Percentiles rank a stretch among this genome's conserved stretches.
Evolutionary conservation across 2,888 invertebrate genomes (phyloP).

Genomic region (Torymus auratus): DNA sequence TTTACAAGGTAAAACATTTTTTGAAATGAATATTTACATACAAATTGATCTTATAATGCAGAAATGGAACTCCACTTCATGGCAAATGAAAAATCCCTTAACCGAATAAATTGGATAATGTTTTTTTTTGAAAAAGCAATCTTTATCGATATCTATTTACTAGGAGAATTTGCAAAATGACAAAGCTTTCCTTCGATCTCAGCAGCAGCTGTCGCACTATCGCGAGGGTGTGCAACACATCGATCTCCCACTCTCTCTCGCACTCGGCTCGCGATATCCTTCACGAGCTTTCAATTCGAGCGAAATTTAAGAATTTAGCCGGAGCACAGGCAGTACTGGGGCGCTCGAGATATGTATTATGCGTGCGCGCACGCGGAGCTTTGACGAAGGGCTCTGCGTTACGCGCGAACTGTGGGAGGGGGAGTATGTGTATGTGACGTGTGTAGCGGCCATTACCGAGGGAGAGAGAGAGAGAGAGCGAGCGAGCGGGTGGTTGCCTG

Average conservation of each 20-base stretch:
- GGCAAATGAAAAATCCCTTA: no score
- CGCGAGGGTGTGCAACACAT: conserved; percentile 30
- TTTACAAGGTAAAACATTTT: no score
- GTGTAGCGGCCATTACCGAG: conserved; percentile 64
- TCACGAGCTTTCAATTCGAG: conserved; percentile 68
- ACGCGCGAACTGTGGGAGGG: conserved; percentile 59
- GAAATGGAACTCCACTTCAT: no score
- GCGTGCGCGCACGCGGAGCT: conserved; percentile 56
- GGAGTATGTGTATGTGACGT: conserved; percentile 71
- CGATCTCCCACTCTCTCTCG: neutral
- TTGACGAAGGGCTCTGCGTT: conserved; percentile 46
- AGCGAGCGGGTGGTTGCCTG: conserved; percentile 67
- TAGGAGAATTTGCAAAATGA: no score
- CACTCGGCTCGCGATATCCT: no score
- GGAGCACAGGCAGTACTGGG: conserved; percentile 43
- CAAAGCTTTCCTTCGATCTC: no score
- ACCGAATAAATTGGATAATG: no score
- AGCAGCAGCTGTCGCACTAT: conserved; percentile 65
- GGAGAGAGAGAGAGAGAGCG: conserved; percentile 1
- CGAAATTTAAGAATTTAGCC: conserved; percentile 70
- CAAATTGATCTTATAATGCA: no score
- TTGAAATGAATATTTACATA: no score
- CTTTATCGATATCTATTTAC: no score
- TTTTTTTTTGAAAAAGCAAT: no score
- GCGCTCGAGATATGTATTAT: conserved; percentile 69